Evolutionary conservation across 2,888 invertebrate genomes (phyloP).

Genomic region (Dorcus hopei): DNA sequence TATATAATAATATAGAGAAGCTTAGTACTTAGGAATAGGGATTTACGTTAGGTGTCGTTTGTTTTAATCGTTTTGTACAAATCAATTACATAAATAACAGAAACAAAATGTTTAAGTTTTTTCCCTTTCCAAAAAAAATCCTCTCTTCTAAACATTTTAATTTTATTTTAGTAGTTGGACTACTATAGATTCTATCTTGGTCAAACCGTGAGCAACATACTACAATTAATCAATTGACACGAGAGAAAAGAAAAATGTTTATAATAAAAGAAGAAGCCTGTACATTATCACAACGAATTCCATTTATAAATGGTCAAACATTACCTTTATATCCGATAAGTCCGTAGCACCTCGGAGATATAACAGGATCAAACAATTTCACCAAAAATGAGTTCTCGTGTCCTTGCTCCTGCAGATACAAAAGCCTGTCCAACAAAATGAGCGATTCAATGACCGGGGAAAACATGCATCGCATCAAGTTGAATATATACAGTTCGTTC

Average conservation of each 20-base stretch:
- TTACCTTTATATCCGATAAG: conserved; percentile 59
- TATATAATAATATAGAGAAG: too few species aligned
- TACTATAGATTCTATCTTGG: too few species aligned
- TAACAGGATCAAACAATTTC: conserved; percentile 76
- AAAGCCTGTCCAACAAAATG: conserved; percentile 76
- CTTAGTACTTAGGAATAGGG: too few species aligned
- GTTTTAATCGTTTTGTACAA: too few species aligned
- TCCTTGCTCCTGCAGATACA: conserved; percentile 69
- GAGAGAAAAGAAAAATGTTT: too few species aligned
- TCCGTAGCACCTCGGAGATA: conserved; percentile 80
- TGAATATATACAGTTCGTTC: conserved; percentile 68
- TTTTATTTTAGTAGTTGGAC: too few species aligned
- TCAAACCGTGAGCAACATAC: too few species aligned
- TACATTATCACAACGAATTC: not conserved
- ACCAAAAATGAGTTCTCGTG: conserved; percentile 62
- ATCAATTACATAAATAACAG: not conserved
- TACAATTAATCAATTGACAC: too few species aligned
- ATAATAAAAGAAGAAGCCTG: too few species aligned
- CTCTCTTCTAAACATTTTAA: too few species aligned
- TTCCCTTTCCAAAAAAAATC: not conserved
- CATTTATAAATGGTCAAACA: not conserved
- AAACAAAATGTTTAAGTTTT: not conserved
- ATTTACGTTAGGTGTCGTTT: too few species aligned
- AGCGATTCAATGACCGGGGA: conserved; percentile 79
- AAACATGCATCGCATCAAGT: conserved; percentile 70